Conservation (phyloP, 2,888 invertebrate species). For the Scaptomyza cyrtandrae region DNA sequence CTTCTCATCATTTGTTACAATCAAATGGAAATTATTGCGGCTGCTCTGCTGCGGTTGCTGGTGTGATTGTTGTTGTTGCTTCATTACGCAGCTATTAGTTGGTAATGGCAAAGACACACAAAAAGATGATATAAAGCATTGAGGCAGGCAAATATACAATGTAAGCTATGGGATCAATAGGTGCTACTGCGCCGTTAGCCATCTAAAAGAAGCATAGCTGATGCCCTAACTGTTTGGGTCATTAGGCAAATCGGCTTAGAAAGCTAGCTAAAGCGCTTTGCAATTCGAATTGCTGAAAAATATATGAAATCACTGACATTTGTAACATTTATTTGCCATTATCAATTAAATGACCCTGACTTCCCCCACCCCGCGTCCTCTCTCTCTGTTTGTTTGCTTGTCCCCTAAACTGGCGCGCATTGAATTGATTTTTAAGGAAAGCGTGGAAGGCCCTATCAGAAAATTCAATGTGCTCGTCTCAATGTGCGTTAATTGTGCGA, state of each 20-base stretch:
- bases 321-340: conserved; percentile 72
- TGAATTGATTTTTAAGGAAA: conserved; percentile 54
- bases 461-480: conserved; percentile 35
- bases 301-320: conserved; percentile 56
- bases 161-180: conserved; percentile 19
- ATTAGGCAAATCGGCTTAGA: conserved; percentile 72
- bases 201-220: conserved; percentile 21
- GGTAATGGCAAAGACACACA: conserved; percentile 33
- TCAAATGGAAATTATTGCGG: conserved; percentile 54
- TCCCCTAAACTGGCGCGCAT: conserved; percentile 35
- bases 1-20: conserved; percentile 54
- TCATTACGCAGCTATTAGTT: conserved; percentile 56
- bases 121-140: conserved; percentile 12
- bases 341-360: conserved; percentile 52
- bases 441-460: conserved; percentile 55
- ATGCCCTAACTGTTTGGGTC: conserved; percentile 50
- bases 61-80: conserved; percentile 15
- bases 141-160: background rate
- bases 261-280: conserved; percentile 22
- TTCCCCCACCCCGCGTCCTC: background rate
- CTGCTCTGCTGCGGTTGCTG: background rate
- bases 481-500: conserved; percentile 60
- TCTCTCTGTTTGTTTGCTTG: conserved; percentile 5
- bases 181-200: conserved; percentile 26
- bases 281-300: conserved; percentile 6